phyloP scores from a whole-genome alignment of 2,113 vertebrate species.

The Sula dactylatra region DNA sequence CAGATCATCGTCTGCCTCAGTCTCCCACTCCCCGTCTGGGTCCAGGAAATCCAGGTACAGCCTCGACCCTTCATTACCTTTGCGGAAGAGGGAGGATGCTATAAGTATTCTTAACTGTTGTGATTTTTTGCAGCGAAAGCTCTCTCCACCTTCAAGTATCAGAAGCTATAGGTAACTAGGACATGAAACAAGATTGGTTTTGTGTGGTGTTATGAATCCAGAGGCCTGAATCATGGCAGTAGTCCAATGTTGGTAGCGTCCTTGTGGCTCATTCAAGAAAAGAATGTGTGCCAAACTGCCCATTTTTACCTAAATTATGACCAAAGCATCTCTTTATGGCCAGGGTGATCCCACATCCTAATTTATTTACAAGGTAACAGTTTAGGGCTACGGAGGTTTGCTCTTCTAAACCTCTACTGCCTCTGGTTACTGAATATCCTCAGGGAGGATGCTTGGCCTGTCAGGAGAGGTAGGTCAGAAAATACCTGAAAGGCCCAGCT shows the following conservation, averaged over 20 bases:
- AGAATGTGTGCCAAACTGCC: background rate
- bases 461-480: background rate
- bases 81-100: background rate
- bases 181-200: background rate
- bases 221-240: background rate
- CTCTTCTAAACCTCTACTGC: background rate
- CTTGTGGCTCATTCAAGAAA: background rate
- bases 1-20: constrained; percentile 77
- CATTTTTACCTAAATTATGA: background rate
- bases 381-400: background rate
- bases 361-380: background rate
- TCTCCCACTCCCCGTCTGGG: constrained; percentile 80
- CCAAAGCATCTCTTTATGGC: background rate
- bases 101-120: background rate
- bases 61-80: background rate
- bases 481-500: background rate
- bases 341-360: background rate
- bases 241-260: background rate
- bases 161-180: background rate
- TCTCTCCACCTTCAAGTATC: background rate
- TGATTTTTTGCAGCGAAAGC: background rate
- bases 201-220: background rate
- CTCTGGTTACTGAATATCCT: background rate
- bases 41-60: constrained; percentile 87
- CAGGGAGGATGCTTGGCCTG: background rate